Evolutionary conservation across 2,888 invertebrate species (phyloP).

Genomic region (Agonopterix subpropinquella): DNA sequence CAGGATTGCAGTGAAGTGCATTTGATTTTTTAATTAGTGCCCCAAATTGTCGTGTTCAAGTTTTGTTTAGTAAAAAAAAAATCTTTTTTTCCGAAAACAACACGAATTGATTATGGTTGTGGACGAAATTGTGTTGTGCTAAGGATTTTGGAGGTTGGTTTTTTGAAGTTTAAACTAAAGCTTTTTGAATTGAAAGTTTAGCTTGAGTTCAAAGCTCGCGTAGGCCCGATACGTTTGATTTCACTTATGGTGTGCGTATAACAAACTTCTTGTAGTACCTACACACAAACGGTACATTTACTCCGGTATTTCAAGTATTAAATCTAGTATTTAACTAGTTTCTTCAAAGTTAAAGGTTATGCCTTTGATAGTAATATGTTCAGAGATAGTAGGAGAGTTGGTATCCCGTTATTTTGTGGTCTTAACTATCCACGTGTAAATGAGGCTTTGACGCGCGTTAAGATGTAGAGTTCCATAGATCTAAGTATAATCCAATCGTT

Average conservation of each 20-base stretch:
- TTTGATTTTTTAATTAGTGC: conserved; percentile 17
- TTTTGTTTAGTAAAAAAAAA: conserved; percentile 7
- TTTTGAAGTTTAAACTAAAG: conserved; percentile 1
- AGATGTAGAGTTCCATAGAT: background rate
- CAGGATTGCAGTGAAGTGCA: conserved; percentile 68
- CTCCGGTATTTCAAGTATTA: background rate
- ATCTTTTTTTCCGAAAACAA: conserved; percentile 10
- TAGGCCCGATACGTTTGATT: conserved; percentile 1
- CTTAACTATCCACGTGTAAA: too few species aligned
- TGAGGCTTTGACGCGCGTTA: too few species aligned
- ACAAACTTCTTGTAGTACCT: background rate
- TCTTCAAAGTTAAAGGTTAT: background rate
- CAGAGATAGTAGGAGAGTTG: background rate
- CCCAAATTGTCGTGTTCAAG: conserved; percentile 15
- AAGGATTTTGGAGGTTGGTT: conserved; percentile 62
- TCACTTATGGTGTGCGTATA: conserved; percentile 8
- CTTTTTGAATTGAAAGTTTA: conserved; percentile 2
- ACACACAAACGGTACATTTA: conserved; percentile 9
- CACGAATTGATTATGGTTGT: conserved; percentile 52
- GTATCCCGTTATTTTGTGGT: background rate
- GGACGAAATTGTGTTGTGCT: conserved; percentile 47
- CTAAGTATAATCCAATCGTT: too few species aligned
- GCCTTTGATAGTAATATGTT: background rate
- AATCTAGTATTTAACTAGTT: background rate
- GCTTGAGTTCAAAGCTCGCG: conserved; percentile 2